Base-by-base conservation (phyloP, 2,888 invertebrate genomes). In the Patella caerulea region DNA sequence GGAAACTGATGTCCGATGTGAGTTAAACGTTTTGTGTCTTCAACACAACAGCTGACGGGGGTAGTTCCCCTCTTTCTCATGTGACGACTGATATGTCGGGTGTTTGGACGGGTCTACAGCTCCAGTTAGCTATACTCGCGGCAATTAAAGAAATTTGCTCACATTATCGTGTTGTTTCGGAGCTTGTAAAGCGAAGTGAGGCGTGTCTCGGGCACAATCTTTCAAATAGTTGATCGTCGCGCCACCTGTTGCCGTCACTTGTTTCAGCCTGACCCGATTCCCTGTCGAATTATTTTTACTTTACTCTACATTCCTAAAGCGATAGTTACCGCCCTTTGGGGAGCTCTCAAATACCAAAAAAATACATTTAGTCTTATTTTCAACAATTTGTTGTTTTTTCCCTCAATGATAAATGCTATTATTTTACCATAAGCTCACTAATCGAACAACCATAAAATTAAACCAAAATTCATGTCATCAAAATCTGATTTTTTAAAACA, bases 161-260 rank as follows among this genome's bases (percentile, higher is more conserved):
- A 74, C 72, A 77, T 73, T 79, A 75, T 70, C 56, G 70, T 77
- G 79, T 79, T 79, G 79, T 79, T 79, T 75, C 75, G 70, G 74
- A 75, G 77, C 79, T 79, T 79, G 79, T 79, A 77, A 79, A 56
- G 59, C 56, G 77, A 79, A 70, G 79, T 77, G 70, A 75, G 75
- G 45, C 77, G 45, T 24, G 72, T 75, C 77, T 75, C 74, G 76
- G 75, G 72, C 24, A 65, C 24, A 65, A 24, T 65, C 65, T 24
- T 24, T 65, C 65, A 65, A 65, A 65, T 65, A 65, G 24, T 19
- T 24, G 45, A 45, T 45, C 45, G 24, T 24, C 65, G 65, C 24
- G 19, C 7, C 65, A 65, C 65, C 65, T 65, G 65, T 65, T 65
- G 45, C 65, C 24, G 19, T 65, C 65, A 65, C 65, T 65, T 65